phyloP scores from a whole-genome alignment of 2,113 vertebrate genomes.

The Oncorhynchus tshawytscha region DNA sequence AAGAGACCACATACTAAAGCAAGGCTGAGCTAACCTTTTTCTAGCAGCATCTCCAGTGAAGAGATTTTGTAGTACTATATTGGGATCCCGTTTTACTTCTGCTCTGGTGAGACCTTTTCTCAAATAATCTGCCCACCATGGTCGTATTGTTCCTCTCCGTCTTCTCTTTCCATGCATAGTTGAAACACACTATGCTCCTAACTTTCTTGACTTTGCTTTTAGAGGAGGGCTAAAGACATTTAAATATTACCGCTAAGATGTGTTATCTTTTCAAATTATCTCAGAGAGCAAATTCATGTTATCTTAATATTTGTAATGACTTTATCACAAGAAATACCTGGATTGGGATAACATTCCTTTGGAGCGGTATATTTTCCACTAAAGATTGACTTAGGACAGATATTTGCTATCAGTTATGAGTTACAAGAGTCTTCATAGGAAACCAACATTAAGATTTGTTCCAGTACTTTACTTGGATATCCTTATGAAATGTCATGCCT shows the following conservation, averaged over 20 bases:
- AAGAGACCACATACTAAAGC: conserved; percentile 42
- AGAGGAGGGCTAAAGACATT: not conserved
- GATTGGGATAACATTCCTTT: not conserved
- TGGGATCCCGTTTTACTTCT: conserved; percentile 22
- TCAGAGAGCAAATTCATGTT: not conserved
- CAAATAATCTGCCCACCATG: not conserved
- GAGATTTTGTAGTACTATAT: not conserved
- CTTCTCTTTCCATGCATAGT: too few relatives aligned
- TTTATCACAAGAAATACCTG: not conserved
- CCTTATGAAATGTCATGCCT: conserved; percentile 1
- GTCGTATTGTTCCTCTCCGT: not conserved
- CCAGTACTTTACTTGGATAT: not conserved
- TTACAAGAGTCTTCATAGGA: not conserved
- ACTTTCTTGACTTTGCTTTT: too few relatives aligned
- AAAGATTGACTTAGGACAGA: not conserved
- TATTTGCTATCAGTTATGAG: not conserved
- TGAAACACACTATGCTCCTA: too few relatives aligned
- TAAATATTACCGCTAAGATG: not conserved
- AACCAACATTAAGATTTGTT: not conserved
- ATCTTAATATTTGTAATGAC: not conserved
- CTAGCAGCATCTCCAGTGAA: not conserved
- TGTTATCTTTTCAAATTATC: too few relatives aligned
- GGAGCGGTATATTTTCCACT: not conserved
- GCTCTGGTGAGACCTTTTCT: conserved; percentile 11
- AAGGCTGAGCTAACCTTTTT: conserved; percentile 26